A percentile compares a stretch with the other conserved stretches of the same genome.
Conservation (phyloP, 2,888 invertebrate species). For the Augiades crinisus region DNA sequence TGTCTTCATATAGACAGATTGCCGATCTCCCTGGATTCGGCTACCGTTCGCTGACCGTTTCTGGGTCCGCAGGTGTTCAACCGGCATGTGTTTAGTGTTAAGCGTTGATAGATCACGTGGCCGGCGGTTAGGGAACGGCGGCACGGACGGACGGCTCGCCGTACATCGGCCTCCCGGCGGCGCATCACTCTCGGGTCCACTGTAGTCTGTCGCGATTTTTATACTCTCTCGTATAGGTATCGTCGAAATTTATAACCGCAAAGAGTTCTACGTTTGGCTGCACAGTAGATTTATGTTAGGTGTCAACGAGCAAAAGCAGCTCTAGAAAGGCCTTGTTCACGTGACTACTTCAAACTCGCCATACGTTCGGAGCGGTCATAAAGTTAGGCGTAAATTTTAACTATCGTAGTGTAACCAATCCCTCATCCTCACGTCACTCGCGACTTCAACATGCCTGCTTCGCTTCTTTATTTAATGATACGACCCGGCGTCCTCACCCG, state of each 20-base stretch:
- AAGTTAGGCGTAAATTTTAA: conserved; percentile 30
- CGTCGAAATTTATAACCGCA: not conserved
- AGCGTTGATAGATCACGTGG: not conserved
- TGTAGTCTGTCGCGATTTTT: conserved; percentile 76
- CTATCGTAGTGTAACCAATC: conserved; percentile 59
- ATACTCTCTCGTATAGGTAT: conserved; percentile 56
- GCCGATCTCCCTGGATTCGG: conserved; percentile 54
- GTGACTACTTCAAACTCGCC: too few species aligned
- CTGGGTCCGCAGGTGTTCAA: conserved; percentile 31
- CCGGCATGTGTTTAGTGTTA: conserved; percentile 1
- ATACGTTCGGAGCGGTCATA: not conserved
- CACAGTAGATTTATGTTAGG: not conserved
- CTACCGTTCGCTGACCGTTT: conserved; percentile 31
- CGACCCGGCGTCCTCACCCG: conserved; percentile 33
- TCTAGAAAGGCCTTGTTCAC: too few species aligned
- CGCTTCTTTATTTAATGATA: conserved; percentile 45
- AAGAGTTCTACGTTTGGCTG: not conserved
- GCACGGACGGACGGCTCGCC: conserved; percentile 29
- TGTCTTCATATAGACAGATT: conserved; percentile 76
- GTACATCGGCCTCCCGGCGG: conserved; percentile 48
- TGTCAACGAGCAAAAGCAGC: not conserved
- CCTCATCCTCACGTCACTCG: conserved; percentile 52
- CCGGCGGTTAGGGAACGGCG: conserved; percentile 4
- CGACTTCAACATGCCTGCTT: conserved; percentile 49
- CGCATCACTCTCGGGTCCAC: conserved; percentile 70